Percentiles rank a stretch among this genome's conserved stretches.
Evolutionary conservation across 2,797 vertebrate genomes (phyloP).

Genomic region (Semaprochilodus insignis): DNA sequence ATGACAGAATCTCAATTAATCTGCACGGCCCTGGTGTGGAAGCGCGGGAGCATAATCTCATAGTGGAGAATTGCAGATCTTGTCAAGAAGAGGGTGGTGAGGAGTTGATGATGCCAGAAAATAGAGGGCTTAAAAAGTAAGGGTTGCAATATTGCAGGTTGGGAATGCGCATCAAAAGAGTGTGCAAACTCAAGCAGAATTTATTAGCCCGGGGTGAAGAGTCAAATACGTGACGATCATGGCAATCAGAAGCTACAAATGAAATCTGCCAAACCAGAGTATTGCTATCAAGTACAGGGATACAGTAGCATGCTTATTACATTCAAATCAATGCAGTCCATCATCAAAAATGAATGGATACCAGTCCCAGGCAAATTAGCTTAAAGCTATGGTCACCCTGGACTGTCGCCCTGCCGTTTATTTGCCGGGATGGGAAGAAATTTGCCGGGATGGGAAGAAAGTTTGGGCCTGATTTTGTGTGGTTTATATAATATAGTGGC

Average conservation of each 20-base stretch:
- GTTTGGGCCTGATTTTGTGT: no score
- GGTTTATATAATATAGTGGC: no score
- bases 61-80: slow-evolving; percentile 35
- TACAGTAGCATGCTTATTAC: neutral
- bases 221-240: slow-evolving; percentile 13
- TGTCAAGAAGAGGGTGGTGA: slow-evolving; percentile 8
- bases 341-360: neutral
- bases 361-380: no score
- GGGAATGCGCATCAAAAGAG: slow-evolving; percentile 19
- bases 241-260: slow-evolving; percentile 16
- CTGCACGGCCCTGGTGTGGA: slow-evolving; percentile 9
- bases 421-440: no score
- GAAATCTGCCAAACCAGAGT: neutral
- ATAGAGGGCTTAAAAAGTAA: slow-evolving; percentile 30
- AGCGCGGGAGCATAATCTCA: neutral
- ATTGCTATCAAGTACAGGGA: neutral
- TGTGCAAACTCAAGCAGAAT: neutral
- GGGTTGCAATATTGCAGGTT: slow-evolving; percentile 22
- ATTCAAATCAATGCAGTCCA: neutral
- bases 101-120: slow-evolving; percentile 35
- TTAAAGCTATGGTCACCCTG: no score
- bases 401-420: no score
- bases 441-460: no score
- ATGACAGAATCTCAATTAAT: slow-evolving; percentile 51
- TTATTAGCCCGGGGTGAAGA: neutral